Base-by-base conservation (phyloP, 1,140 invertebrate genomes). In the Conopomorpha cramerella region DNA sequence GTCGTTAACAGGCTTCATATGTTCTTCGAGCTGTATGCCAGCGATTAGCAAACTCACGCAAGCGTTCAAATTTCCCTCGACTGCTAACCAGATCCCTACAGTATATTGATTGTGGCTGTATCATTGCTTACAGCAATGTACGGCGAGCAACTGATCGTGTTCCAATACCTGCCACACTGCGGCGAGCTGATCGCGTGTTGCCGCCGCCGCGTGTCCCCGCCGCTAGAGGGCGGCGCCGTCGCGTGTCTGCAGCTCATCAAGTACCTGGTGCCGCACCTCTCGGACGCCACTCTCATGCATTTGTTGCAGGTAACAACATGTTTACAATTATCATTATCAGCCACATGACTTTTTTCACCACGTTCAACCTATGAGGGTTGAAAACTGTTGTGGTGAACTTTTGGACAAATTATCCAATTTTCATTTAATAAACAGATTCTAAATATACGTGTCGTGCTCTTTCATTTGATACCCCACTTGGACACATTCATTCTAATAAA, bases 151-250 rank as follows among this genome's bases (percentile, higher is more conserved):
- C 86, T 98, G 30, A 90, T 99, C 46, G 80, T 98, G 19, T 77
- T 95, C 19, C 96, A 99, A 77, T 99, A 98, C 66, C 81, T 99
- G 34, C 92, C 93, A 1, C 93, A 96, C 60, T 90, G 95, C 65
- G 86, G 87, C 10, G 95, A 98, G 53, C 57, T 92, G 11, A 84
- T 92, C 34, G 82, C 82, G 3, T 78, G 89, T 2, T 91, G 89
- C 43, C 86, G 89, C 35, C 82, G 84, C 31, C 87, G 90, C 43
- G 61, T 96, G 35, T 94, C 92, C 1, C 73, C 82, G 7, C 91
- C 87, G 51, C 77, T 95, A 18, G 95, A 97, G 81, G 92, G 91
- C 16, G 93, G 93, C 1, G 80, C 96, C 2, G 34, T 15, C 4
- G 31, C 31, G 7, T 33, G 31, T 19, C 2, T 33, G 3, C 31